phyloP scores from a whole-genome alignment of 2,797 vertebrate genomes.

The Channallabes apus region DNA sequence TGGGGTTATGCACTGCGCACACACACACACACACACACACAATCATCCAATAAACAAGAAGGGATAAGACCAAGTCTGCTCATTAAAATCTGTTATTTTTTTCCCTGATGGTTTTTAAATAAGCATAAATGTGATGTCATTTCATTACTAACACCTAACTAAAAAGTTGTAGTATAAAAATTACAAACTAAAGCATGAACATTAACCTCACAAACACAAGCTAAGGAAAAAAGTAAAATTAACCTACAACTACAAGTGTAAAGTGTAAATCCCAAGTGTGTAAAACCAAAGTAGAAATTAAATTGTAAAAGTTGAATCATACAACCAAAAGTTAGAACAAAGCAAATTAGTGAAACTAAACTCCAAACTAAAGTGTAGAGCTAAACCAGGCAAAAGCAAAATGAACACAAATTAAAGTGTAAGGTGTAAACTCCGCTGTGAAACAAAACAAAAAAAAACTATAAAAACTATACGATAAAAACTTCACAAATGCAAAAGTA shows the following conservation, averaged over 20 bases:
- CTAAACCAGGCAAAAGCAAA: neutral
- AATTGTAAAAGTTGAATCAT: no score
- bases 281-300: no score
- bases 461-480: neutral
- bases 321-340: no score
- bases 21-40: neutral
- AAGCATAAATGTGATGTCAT: neutral
- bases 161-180: no score
- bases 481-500: neutral
- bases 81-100: neutral
- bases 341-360: neutral
- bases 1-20: neutral
- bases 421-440: neutral
- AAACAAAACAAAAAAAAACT: neutral
- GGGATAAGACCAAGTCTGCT: neutral
- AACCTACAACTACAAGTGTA: no score
- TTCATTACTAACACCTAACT: neutral
- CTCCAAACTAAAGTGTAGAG: neutral
- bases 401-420: neutral
- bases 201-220: no score
- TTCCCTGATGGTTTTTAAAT: neutral
- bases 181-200: no score
- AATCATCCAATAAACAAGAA: neutral
- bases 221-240: no score
- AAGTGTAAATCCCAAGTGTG: no score